Percentiles rank a stretch among this genome's conserved stretches.
Conservation (phyloP, 1,140 invertebrate species). For the Drosophila ogumai region DNA sequence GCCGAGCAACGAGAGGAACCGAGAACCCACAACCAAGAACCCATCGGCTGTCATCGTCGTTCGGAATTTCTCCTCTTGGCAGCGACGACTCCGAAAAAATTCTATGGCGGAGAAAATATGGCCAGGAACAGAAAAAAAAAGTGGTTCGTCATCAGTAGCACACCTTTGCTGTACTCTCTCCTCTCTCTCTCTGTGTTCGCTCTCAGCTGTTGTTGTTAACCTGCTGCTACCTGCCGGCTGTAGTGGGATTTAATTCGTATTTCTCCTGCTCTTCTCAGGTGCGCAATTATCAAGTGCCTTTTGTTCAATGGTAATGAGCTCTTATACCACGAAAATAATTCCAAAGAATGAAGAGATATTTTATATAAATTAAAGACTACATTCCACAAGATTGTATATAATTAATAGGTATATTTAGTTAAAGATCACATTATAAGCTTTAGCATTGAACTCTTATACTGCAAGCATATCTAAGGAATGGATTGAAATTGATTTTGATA, state of each 20-base stretch:
- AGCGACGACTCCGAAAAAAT: conserved; percentile 65
- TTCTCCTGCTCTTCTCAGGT: conserved; percentile 61
- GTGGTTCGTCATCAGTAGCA: conserved; percentile 55
- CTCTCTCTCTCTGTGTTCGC: conserved; percentile 21
- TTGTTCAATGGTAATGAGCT: conserved; percentile 35
- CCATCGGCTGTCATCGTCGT: conserved; percentile 25
- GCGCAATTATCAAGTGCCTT: conserved; percentile 71
- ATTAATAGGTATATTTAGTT: neutral
- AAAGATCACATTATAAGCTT: neutral
- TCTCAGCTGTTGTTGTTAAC: conserved; percentile 56
- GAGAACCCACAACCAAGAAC: conserved; percentile 12
- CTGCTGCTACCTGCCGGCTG: conserved; percentile 65
- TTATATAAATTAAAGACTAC: neutral
- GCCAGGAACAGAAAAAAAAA: conserved; percentile 3
- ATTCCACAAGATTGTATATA: neutral
- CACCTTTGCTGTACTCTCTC: conserved; percentile 52
- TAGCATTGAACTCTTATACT: neutral
- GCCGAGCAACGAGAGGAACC: conserved; percentile 25
- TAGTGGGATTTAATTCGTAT: conserved; percentile 15
- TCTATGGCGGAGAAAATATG: conserved; percentile 1
- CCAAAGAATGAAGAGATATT: conserved; percentile 8
- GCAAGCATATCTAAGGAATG: neutral
- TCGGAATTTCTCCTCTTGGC: conserved; percentile 70
- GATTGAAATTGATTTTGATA: too few relatives aligned
- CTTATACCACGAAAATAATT: conserved; percentile 9